Conservation (phyloP, 2,113 vertebrate species). For the Urocolius indicus region DNA sequence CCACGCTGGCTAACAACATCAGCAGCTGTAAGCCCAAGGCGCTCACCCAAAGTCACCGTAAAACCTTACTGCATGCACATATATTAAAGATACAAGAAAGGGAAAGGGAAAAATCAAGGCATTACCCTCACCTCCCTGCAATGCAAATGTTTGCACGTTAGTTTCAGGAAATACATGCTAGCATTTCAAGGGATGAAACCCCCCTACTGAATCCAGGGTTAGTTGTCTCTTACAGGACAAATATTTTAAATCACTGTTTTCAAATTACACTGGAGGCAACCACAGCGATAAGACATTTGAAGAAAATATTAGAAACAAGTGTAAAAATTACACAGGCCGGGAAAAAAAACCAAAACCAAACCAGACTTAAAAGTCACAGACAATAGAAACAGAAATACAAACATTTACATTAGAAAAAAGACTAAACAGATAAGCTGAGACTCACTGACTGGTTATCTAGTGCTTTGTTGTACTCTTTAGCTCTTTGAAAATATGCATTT, state of each 20-base stretch:
- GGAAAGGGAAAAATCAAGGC: neutral
- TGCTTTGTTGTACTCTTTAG: slow-evolving; percentile 56
- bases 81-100: neutral
- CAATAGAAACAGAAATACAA: slow-evolving; percentile 72
- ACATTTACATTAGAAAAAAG: slow-evolving; percentile 73
- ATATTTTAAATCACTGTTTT: neutral
- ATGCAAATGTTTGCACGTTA: neutral
- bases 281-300: neutral
- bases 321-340: slow-evolving; percentile 3
- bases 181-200: neutral
- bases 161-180: neutral
- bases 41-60: neutral
- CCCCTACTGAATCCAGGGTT: neutral
- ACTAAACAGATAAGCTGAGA: slow-evolving; percentile 79
- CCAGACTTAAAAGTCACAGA: slow-evolving; percentile 55
- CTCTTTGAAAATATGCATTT: slow-evolving; percentile 58
- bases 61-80: neutral
- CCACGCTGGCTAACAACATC: neutral
- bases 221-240: neutral
- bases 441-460: slow-evolving; percentile 67
- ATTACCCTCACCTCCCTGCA: neutral
- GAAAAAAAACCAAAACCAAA: too few species aligned
- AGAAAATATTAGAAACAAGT: neutral
- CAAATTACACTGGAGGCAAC: neutral
- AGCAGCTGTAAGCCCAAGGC: rapidly evolving